These are phyloP conservation scores for Drosophila parabipectinata DNA, from an alignment of 1,140 invertebrate genomes.

Conservation along the genomic window DNA sequence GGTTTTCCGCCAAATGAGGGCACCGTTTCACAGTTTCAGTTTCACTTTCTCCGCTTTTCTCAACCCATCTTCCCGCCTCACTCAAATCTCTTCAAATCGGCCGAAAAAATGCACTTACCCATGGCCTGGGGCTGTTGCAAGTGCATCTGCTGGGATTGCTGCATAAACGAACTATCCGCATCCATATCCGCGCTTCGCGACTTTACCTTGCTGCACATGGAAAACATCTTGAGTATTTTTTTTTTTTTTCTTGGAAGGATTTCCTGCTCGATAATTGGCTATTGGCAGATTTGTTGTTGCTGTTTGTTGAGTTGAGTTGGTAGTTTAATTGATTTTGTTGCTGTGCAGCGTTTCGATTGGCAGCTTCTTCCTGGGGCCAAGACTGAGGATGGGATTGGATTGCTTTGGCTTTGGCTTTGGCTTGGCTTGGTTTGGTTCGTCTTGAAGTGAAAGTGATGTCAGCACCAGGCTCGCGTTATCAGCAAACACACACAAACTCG, in stretches of 20 bases:
- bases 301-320: slow-evolving; percentile 18
- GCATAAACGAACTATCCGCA: slow-evolving; percentile 51
- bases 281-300: slow-evolving; percentile 60
- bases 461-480: slow-evolving; percentile 56
- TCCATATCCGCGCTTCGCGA: slow-evolving; percentile 56
- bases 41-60: slow-evolving; percentile 27
- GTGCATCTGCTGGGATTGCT: slow-evolving; percentile 62
- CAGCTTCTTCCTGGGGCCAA: slow-evolving; percentile 23
- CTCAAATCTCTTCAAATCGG: neutral
- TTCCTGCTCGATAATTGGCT: slow-evolving; percentile 33
- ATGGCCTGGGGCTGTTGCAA: slow-evolving; percentile 65
- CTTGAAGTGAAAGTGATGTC: slow-evolving; percentile 62
- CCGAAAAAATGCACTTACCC: slow-evolving; percentile 58
- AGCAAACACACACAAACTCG: slow-evolving; percentile 20
- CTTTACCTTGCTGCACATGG: slow-evolving; percentile 82
- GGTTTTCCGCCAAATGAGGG: slow-evolving; percentile 69
- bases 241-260: neutral
- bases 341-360: slow-evolving; percentile 33
- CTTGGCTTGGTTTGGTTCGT: slow-evolving; percentile 5
- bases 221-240: slow-evolving; percentile 71
- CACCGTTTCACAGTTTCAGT: slow-evolving; percentile 38
- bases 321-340: slow-evolving; percentile 62
- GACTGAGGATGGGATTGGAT: neutral
- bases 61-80: too few species aligned
- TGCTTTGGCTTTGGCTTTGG: slow-evolving; percentile 2